phyloP scores from a whole-genome alignment of 2,797 vertebrate genomes.

The Zalophus californianus region DNA sequence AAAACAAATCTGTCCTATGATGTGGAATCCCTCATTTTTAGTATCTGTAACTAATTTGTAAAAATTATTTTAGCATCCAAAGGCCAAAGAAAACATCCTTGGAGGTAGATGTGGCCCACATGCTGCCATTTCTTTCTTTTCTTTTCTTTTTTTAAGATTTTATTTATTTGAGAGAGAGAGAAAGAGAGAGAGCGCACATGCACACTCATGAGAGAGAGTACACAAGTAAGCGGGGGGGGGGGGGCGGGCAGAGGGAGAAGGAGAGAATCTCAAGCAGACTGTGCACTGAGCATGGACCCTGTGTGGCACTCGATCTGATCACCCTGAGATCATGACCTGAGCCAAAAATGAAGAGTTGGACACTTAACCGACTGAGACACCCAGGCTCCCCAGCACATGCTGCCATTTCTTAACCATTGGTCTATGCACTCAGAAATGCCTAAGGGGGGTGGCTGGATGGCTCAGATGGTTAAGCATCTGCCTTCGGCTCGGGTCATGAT shows the following conservation, averaged over 20 bases:
- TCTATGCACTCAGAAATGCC: neutral
- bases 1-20: neutral
- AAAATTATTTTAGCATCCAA: neutral
- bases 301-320: neutral
- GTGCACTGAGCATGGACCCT: accelerated
- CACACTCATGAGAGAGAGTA: neutral
- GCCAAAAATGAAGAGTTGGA: neutral
- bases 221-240: neutral
- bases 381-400: neutral
- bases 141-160: neutral
- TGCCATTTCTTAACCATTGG: neutral
- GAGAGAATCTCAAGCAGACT: neutral
- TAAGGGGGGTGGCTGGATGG: too few relatives aligned
- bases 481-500: too few relatives aligned
- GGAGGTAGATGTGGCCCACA: neutral
- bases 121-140: neutral
- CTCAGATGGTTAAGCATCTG: too few relatives aligned
- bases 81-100: neutral
- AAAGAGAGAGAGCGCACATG: too few relatives aligned
- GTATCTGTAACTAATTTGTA: neutral
- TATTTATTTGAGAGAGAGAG: neutral
- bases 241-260: neutral
- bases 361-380: neutral
- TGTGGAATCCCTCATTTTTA: neutral
- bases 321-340: neutral